These are phyloP conservation scores for Tholera decimalis DNA, from an alignment of 2,888 invertebrate genomes.

Conservation along the genomic window DNA sequence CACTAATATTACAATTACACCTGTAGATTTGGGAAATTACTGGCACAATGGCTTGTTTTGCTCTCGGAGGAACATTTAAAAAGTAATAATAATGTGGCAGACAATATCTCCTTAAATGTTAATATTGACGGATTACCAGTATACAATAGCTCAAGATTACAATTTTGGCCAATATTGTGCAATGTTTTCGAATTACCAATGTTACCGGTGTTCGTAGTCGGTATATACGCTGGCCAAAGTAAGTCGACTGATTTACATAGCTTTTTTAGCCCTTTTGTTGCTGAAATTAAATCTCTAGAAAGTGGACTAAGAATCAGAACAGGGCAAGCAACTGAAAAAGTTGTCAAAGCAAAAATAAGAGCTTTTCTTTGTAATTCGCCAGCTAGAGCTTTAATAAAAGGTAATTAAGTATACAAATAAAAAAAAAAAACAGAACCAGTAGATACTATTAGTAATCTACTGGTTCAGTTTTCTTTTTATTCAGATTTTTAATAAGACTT, in stretches of 20 bases:
- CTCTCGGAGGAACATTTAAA: too few species aligned
- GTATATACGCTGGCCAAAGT: constrained; percentile 1
- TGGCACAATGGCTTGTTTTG: too few species aligned
- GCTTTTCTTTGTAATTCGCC: neutral
- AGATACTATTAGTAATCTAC: too few species aligned
- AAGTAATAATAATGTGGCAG: too few species aligned
- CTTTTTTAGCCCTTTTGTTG: neutral
- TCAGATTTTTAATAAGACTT: too few species aligned
- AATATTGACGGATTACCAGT: constrained; percentile 13
- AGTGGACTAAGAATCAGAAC: neutral
- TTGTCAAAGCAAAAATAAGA: neutral
- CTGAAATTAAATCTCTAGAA: neutral
- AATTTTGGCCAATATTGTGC: constrained; percentile 24
- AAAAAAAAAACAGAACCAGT: neutral
- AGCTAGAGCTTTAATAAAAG: neutral
- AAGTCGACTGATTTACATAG: neutral
- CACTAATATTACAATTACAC: too few species aligned
- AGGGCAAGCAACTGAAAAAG: neutral
- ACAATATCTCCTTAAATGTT: too few species aligned
- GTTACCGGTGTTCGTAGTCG: constrained; percentile 4
- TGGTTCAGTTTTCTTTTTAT: too few species aligned
- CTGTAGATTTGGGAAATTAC: too few species aligned
- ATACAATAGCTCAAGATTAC: constrained; percentile 21
- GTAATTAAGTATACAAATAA: neutral
- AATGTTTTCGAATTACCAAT: constrained; percentile 32